Evolutionary conservation across 2,797 vertebrate genomes (phyloP), one percentile per base, ranked within the genome.

Genomic region (Florisuga fusca): DNA sequence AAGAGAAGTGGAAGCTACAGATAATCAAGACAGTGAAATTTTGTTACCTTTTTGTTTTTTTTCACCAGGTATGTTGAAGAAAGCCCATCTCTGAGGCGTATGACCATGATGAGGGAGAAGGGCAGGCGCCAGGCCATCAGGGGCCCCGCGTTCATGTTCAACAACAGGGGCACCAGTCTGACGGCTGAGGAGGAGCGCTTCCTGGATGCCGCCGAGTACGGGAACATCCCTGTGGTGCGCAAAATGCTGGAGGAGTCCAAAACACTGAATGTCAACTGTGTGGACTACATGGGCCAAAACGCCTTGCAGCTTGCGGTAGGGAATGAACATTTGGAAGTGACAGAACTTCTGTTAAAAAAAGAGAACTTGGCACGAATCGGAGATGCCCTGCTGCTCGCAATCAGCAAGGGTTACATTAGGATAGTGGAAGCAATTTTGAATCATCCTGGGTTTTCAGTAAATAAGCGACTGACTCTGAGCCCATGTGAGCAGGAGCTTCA

Each of bases 281-380:
- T 99, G 57, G 98, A 99, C 96, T 99, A 99, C 95, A 99, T 99
- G 98, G 98, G 98, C 89, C 98, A 99, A 94, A 99, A 98, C 31
- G 98, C 98, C 85, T 95, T 99, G 94, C 98, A 99, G 98, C 97
- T 99, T 63, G 98, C 98, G 6, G 98, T 99, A 50, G 98, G 98
- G 62, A 99, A 99, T 15, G 98, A 99, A 95, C 98, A 99, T 97
- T 98, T 99, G 97, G 98, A 99, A 95, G 98, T 99, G 95, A 98
- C 98, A 1, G 98, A 99, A 96, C 98, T 99, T 76, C 97, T 99
- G 87, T 97, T 99, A 75, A 98, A 98, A 96, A 98, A 98, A 68
- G 98, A 98, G 89, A 98, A 99, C 97, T 98, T 99, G 98, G 98
- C 98, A 43, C 98, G 98, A 58, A 98, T 99, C 5, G 99, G 99